These are phyloP conservation scores for Luscinia luscinia DNA, from an alignment of 2,797 vertebrate genomes.

Conservation along the genomic window DNA sequence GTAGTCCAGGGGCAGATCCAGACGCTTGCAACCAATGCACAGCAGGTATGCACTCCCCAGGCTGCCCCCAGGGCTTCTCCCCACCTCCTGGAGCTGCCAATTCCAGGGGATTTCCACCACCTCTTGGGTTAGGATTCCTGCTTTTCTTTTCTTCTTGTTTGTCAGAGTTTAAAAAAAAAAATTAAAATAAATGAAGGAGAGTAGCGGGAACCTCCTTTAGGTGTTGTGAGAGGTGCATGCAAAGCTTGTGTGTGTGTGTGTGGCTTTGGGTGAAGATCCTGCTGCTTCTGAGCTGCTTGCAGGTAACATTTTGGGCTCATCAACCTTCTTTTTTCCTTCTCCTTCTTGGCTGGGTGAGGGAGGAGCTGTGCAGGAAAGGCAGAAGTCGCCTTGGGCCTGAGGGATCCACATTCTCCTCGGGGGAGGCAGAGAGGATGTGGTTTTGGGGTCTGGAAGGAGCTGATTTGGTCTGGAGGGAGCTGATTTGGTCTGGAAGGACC, in stretches of 20 bases:
- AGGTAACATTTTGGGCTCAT: neutral
- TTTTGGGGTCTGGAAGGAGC: neutral
- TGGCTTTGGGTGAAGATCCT: neutral
- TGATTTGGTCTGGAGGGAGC: neutral
- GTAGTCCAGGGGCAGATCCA: slow-evolving; percentile 99
- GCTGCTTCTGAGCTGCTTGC: slow-evolving; percentile 38
- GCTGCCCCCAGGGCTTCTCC: neutral
- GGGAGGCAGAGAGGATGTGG: neutral
- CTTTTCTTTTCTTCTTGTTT: neutral
- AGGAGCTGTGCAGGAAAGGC: neutral
- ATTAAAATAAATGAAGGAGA: neutral
- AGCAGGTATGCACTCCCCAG: slow-evolving; percentile 86
- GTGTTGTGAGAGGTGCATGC: slow-evolving; percentile 24
- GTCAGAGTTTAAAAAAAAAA: neutral
- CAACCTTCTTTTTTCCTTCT: slow-evolving; percentile 29
- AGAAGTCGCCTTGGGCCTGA: neutral
- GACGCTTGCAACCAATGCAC: slow-evolving; percentile 92
- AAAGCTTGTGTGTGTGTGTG: neutral
- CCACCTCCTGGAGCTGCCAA: neutral
- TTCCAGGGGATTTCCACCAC: neutral
- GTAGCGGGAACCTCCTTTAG: neutral
- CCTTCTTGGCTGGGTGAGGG: slow-evolving; percentile 45
- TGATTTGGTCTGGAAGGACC: neutral
- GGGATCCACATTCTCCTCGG: neutral
- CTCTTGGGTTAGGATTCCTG: slow-evolving; percentile 26